These are phyloP conservation scores for Mimas tiliae DNA, from an alignment of 2,888 invertebrate genomes.

Conservation along the genomic window DNA sequence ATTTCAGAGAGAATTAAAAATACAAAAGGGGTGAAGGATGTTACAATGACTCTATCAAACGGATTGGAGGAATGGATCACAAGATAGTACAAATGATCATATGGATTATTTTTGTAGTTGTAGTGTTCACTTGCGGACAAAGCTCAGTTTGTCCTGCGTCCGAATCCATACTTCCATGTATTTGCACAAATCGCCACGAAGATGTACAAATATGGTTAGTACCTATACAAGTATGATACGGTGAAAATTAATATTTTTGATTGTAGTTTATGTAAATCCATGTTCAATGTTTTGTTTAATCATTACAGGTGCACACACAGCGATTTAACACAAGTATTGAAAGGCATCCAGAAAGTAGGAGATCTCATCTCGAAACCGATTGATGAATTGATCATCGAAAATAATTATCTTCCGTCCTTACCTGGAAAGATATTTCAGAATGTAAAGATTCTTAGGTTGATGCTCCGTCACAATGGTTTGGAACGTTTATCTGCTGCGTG, in stretches of 20 bases:
- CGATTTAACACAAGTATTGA: slow-evolving; percentile 90
- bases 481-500: slow-evolving; percentile 93
- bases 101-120: slow-evolving; percentile 61
- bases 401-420: slow-evolving; percentile 93
- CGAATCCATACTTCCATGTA: slow-evolving; percentile 91
- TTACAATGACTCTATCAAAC: slow-evolving; percentile 72
- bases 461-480: slow-evolving; percentile 93
- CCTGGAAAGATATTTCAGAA: slow-evolving; percentile 92
- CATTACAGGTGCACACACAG: slow-evolving; percentile 94
- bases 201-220: slow-evolving; percentile 94
- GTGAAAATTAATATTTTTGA: neutral
- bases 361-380: slow-evolving; percentile 88
- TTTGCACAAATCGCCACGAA: slow-evolving; percentile 90
- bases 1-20: slow-evolving; percentile 41
- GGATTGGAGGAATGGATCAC: slow-evolving; percentile 71
- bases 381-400: slow-evolving; percentile 94
- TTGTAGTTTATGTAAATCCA: neutral
- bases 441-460: slow-evolving; percentile 90
- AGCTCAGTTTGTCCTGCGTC: slow-evolving; percentile 88
- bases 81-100: slow-evolving; percentile 60
- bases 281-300: neutral
- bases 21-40: slow-evolving; percentile 48
- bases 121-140: slow-evolving; percentile 50
- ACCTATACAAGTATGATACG: neutral
- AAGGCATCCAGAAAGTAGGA: slow-evolving; percentile 89